A percentile compares a stretch with the other conserved stretches of the same genome.
phyloP scores from a whole-genome alignment of 2,113 vertebrate species.

The Anthoscopus minutus region DNA sequence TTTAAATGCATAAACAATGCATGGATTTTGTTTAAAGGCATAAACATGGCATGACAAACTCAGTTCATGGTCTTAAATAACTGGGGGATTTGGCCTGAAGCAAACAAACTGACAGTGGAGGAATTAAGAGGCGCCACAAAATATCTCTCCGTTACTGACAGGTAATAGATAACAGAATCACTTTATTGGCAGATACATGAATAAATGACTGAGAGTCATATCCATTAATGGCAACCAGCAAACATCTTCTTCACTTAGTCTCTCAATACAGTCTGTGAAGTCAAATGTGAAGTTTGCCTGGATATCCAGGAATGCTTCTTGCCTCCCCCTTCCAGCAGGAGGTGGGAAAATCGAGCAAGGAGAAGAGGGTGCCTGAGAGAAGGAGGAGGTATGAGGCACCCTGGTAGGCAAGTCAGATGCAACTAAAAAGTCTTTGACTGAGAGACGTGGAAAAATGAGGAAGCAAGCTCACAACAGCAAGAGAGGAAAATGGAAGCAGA shows the following conservation, averaged over 20 bases:
- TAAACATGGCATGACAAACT: background rate
- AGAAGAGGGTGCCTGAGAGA: background rate
- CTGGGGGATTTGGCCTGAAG: background rate
- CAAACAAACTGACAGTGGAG: background rate
- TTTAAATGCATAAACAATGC: background rate
- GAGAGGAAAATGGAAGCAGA: background rate
- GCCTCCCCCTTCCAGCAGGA: background rate
- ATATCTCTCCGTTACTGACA: background rate
- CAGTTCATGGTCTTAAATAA: background rate
- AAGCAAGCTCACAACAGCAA: background rate
- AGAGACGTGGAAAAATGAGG: background rate
- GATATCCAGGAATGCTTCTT: background rate
- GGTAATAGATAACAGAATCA: background rate
- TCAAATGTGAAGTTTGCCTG: background rate
- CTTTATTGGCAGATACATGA: background rate
- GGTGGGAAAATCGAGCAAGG: background rate
- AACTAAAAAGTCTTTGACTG: background rate
- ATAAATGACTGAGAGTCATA: background rate
- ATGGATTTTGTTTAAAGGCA: background rate
- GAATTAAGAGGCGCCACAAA: background rate
- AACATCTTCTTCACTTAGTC: background rate
- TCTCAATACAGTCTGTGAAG: background rate
- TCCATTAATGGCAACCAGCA: background rate
- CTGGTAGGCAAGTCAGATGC: background rate
- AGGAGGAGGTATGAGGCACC: background rate